phyloP scores from a whole-genome alignment of 2,113 vertebrate species.

The Myodes glareolus region DNA sequence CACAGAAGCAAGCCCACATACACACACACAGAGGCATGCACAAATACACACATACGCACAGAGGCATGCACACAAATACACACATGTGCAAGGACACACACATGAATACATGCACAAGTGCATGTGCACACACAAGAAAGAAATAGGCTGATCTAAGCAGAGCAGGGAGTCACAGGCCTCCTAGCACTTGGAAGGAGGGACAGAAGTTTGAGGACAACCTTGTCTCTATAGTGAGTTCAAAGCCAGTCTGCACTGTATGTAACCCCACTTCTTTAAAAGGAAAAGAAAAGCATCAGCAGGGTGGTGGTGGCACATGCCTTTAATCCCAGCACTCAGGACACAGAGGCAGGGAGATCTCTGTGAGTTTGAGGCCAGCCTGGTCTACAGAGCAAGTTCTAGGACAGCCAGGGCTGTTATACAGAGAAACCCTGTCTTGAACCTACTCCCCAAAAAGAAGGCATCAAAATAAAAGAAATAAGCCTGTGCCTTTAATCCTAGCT shows the following conservation, averaged over 20 bases:
- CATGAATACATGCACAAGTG: too few relatives aligned
- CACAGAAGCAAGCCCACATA: too few relatives aligned
- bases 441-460: not conserved
- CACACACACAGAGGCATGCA: too few relatives aligned
- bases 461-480: not conserved
- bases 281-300: not conserved
- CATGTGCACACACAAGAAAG: not conserved
- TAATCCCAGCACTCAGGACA: too few relatives aligned
- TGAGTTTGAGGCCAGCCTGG: too few relatives aligned
- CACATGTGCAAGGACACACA: not conserved
- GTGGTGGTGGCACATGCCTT: fast-evolving
- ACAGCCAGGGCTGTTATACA: too few relatives aligned
- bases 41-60: not conserved
- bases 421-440: too few relatives aligned
- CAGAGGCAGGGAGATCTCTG: too few relatives aligned
- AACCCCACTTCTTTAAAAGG: not conserved
- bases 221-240: not conserved
- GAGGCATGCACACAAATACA: too few relatives aligned
- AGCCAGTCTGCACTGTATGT: not conserved
- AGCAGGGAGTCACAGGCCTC: too few relatives aligned
- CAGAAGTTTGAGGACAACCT: not conserved
- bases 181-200: not conserved
- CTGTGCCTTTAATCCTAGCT: not conserved
- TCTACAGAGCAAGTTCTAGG: too few relatives aligned
- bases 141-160: not conserved